Percentiles rank a stretch among this genome's conserved stretches.
Evolutionary conservation across 2,113 vertebrate genomes (phyloP).

Genomic region (Engystomops pustulosus): DNA sequence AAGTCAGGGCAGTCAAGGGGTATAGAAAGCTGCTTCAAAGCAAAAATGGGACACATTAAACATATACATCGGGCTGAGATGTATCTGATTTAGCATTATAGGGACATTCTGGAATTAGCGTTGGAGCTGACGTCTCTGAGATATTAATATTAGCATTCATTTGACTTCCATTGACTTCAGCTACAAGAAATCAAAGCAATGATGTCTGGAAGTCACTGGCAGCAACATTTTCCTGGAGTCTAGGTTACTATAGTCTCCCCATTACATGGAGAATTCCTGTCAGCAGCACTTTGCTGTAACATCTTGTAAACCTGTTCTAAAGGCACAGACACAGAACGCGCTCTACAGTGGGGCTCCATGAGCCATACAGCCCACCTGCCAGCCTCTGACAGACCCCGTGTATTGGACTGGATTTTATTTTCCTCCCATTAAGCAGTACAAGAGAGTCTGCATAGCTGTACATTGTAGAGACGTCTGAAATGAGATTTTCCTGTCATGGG

Average conservation of each 20-base stretch:
- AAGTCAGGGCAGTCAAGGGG: not conserved
- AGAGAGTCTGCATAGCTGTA: conserved; percentile 37
- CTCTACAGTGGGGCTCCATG: conserved; percentile 12
- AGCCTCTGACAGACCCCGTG: conserved; percentile 46
- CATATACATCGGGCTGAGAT: no score
- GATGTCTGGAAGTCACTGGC: not conserved
- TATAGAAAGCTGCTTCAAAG: not conserved
- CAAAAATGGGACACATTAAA: no score
- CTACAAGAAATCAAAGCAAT: conserved; percentile 15
- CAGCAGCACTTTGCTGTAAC: conserved; percentile 49
- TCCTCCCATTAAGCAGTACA: conserved; percentile 52
- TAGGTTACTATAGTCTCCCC: not conserved
- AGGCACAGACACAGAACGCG: conserved; percentile 17
- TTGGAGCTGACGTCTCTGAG: not conserved
- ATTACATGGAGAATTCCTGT: conserved; percentile 33
- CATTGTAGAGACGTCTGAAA: conserved; percentile 47
- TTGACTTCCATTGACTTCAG: conserved; percentile 48
- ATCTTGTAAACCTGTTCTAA: conserved; percentile 46
- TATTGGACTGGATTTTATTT: conserved; percentile 41
- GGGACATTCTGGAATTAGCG: not conserved
- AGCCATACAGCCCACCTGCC: conserved; percentile 32
- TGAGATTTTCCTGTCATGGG: conserved; percentile 39
- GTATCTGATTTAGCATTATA: not conserved
- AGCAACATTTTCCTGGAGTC: conserved; percentile 36
- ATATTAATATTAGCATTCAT: conserved; percentile 59